Evolutionary conservation across 2,113 vertebrate genomes (phyloP).

Genomic region (Peromyscus polionotus): DNA sequence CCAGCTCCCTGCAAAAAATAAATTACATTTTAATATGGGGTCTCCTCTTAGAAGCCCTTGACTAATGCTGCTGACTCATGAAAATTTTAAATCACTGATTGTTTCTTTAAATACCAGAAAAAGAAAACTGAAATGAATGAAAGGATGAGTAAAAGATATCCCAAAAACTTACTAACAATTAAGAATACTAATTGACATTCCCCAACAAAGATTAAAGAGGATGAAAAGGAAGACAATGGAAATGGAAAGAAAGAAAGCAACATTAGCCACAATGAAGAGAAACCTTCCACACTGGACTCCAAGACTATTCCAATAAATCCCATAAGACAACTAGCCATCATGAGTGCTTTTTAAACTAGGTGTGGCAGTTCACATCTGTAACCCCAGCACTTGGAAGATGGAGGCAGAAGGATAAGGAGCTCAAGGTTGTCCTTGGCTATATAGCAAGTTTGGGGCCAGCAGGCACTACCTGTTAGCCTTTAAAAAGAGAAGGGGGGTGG

Average conservation of each 20-base stretch:
- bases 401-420: not conserved
- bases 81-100: slow-evolving; percentile 26
- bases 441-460: not conserved
- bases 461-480: not conserved
- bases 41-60: not conserved
- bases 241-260: not conserved
- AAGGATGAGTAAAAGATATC: slow-evolving; percentile 46
- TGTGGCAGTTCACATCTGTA: not conserved
- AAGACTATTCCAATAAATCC: slow-evolving; percentile 46
- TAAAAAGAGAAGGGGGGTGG: not conserved
- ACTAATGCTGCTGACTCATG: slow-evolving; percentile 40
- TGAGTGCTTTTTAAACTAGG: not conserved
- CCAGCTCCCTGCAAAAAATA: not conserved
- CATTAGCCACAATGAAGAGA: not conserved
- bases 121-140: slow-evolving; percentile 29
- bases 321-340: not conserved
- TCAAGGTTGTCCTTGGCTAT: not conserved
- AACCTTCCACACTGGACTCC: not conserved
- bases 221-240: not conserved
- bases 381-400: not conserved
- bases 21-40: not conserved
- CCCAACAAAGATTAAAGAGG: not conserved
- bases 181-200: not conserved
- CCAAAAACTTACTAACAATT: slow-evolving; percentile 8
- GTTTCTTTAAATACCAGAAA: not conserved